Evolutionary conservation across 1,140 invertebrate genomes (phyloP).

Genomic region (Megalopta genalis): DNA sequence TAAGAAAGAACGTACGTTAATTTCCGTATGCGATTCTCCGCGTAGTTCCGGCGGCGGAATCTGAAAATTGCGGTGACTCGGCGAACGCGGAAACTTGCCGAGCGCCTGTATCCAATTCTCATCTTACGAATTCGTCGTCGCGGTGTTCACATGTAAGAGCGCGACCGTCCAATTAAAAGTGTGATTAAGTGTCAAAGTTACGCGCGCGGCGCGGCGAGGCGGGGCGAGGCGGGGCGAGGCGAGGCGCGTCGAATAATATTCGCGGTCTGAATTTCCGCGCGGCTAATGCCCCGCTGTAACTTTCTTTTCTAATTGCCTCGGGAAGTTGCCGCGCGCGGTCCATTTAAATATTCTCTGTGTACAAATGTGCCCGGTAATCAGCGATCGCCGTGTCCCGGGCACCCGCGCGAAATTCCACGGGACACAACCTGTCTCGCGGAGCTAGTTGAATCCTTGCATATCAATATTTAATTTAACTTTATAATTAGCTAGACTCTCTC

Average conservation of each 20-base stretch:
- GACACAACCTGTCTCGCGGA: slow-evolving; percentile 12
- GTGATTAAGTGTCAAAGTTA: background rate
- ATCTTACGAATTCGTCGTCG: background rate
- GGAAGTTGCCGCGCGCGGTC: background rate
- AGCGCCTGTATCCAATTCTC: no score
- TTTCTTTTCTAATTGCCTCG: slow-evolving; percentile 15
- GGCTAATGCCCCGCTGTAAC: slow-evolving; percentile 6
- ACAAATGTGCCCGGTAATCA: slow-evolving; percentile 3
- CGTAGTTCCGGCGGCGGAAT: no score
- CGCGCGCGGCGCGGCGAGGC: background rate
- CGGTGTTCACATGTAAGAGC: background rate
- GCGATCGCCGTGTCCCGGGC: background rate
- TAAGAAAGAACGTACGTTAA: no score
- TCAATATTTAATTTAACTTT: slow-evolving; percentile 50
- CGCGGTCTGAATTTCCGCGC: background rate
- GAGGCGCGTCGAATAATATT: background rate
- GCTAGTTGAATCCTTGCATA: slow-evolving; percentile 37
- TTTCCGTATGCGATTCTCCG: no score
- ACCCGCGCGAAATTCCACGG: slow-evolving; percentile 17
- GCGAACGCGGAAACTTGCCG: no score
- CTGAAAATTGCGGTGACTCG: no score
- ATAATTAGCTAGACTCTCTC: slow-evolving; percentile 24
- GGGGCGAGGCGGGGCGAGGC: background rate
- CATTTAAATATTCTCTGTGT: slow-evolving; percentile 30
- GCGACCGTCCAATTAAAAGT: slow-evolving; percentile 1